phyloP scores from a whole-genome alignment of 2,888 invertebrate genomes.

The Willowsia nigromaculata region DNA sequence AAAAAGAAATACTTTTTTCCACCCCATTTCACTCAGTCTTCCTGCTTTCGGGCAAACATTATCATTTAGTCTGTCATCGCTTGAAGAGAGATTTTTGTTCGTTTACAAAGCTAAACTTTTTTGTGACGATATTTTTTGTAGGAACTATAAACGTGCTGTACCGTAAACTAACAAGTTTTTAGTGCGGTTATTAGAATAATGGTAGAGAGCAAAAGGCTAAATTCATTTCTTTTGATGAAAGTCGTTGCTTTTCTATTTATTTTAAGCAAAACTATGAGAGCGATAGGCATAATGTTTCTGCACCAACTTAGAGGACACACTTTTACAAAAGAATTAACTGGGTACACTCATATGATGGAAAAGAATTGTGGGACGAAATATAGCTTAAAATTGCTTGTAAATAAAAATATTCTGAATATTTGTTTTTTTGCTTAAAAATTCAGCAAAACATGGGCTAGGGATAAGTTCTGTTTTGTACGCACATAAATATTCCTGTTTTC shows the following conservation, averaged over 20 bases:
- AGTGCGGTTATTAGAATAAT: slow-evolving; percentile 25
- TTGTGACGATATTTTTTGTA: slow-evolving; percentile 3
- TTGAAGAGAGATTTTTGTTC: slow-evolving; percentile 16
- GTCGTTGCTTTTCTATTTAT: not conserved
- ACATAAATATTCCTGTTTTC: slow-evolving; percentile 11
- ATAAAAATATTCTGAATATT: not conserved
- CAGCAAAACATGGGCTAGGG: not conserved
- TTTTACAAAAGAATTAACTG: not conserved
- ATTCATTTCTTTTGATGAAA: slow-evolving; percentile 27
- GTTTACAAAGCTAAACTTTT: slow-evolving; percentile 6
- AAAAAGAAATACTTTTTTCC: slow-evolving; percentile 25
- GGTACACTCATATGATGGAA: not conserved
- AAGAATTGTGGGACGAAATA: not conserved
- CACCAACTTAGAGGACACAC: not conserved
- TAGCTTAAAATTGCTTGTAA: not conserved
- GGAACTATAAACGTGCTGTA: slow-evolving; percentile 18
- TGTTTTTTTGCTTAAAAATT: not conserved
- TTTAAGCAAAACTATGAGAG: not conserved
- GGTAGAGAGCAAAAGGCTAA: not conserved
- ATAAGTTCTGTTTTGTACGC: not conserved
- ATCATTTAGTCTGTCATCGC: slow-evolving; percentile 61
- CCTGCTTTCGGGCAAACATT: slow-evolving; percentile 52
- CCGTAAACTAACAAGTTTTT: slow-evolving; percentile 23
- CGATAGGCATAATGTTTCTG: not conserved
- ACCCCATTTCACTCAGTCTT: slow-evolving; percentile 57